Conservation (phyloP, 2,888 invertebrate species). For the Apamea epomidion region DNA sequence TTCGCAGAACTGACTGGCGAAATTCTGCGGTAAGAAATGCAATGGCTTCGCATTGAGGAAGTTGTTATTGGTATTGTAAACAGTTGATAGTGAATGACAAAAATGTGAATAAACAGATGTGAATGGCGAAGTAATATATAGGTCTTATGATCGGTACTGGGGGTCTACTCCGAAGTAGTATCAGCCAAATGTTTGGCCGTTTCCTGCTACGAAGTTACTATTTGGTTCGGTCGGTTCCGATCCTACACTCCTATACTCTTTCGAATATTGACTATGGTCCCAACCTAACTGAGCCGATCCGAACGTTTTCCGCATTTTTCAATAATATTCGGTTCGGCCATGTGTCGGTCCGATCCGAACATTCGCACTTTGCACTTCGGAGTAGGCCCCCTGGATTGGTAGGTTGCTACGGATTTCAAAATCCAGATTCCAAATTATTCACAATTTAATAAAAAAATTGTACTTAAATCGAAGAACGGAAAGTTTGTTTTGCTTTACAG, state of each 20-base stretch:
- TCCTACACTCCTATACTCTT: too few relatives aligned
- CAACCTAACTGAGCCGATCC: too few relatives aligned
- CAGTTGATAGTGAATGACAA: constrained; percentile 28
- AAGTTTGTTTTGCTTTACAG: background rate
- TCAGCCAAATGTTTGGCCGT: too few relatives aligned
- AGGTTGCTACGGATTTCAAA: background rate
- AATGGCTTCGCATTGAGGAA: constrained; percentile 48
- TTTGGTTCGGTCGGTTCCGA: too few relatives aligned
- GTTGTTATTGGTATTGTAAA: constrained; percentile 36
- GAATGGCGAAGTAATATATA: background rate
- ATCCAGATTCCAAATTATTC: background rate
- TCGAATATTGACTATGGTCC: too few relatives aligned
- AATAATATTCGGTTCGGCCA: too few relatives aligned
- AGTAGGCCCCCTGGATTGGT: too few relatives aligned
- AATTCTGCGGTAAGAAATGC: constrained; percentile 39
- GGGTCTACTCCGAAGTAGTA: too few relatives aligned
- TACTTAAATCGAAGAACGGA: background rate
- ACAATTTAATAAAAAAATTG: background rate
- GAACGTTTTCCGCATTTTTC: too few relatives aligned
- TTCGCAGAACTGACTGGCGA: constrained; percentile 47
- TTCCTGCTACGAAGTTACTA: too few relatives aligned
- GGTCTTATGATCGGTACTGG: background rate
- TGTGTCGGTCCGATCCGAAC: too few relatives aligned
- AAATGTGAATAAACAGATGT: constrained; percentile 2
- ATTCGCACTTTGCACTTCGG: too few relatives aligned